These are phyloP conservation scores for Dolichoris vasculosae DNA, from an alignment of 1,140 invertebrate species.

Conservation along the genomic window DNA sequence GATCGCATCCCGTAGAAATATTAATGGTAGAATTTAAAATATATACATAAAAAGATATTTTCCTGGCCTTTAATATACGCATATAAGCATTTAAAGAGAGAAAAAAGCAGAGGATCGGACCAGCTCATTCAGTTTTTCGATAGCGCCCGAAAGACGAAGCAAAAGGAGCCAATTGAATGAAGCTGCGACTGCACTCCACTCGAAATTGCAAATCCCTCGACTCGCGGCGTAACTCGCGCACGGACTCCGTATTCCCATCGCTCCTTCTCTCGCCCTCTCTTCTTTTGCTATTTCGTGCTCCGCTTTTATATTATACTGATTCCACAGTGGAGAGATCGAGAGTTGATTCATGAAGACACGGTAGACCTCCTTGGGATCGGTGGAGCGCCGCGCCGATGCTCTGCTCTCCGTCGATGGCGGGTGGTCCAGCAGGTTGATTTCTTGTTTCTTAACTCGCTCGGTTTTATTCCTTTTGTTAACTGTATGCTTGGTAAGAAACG, in stretches of 20 bases:
- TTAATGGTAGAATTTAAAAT: not conserved
- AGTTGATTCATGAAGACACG: constrained; percentile 76
- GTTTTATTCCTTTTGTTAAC: not conserved
- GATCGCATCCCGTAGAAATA: no score
- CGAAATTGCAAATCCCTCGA: constrained; percentile 36
- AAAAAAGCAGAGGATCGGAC: not conserved
- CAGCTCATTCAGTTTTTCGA: not conserved
- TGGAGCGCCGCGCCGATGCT: constrained; percentile 49
- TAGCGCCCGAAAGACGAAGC: not conserved
- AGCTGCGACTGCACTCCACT: constrained; percentile 3
- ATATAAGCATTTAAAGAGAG: not conserved
- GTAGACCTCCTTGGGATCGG: constrained; percentile 73
- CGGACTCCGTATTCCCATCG: not conserved
- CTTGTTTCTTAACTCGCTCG: constrained; percentile 70
- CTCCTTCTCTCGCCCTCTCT: not conserved
- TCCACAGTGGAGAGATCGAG: constrained; percentile 58
- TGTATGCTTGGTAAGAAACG: not conserved
- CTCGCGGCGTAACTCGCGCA: not conserved
- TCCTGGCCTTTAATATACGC: not conserved
- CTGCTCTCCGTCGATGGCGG: constrained; percentile 68
- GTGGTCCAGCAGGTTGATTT: constrained; percentile 74
- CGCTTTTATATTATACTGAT: constrained; percentile 48
- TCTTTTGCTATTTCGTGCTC: constrained; percentile 13
- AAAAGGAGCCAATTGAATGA: constrained; percentile 15
- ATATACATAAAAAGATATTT: not conserved